Conservation (phyloP, 2,888 invertebrate genomes). For the Taphrorychus bicolor region DNA sequence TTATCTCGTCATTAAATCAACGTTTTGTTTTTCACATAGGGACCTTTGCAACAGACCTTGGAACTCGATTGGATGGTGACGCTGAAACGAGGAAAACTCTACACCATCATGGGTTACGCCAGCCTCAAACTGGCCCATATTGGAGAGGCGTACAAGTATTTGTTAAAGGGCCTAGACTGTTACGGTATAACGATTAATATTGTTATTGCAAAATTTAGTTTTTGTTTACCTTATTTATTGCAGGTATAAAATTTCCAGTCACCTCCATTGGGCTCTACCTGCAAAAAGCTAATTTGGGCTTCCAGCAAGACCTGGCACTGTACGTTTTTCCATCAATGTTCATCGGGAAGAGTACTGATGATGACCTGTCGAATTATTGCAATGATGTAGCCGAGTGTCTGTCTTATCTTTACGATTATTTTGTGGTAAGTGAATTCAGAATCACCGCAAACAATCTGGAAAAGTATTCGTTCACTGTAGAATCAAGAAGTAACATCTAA, state of each 20-base stretch:
- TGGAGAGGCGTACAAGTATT: slow-evolving; percentile 55
- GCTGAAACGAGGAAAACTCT: slow-evolving; percentile 59
- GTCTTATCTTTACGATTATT: slow-evolving; percentile 57
- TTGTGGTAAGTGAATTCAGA: slow-evolving; percentile 53
- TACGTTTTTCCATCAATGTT: slow-evolving; percentile 49
- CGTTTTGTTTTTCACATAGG: slow-evolving; percentile 25
- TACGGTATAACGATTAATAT: slow-evolving; percentile 48
- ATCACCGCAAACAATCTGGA: not conserved
- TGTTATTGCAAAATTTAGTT: not conserved
- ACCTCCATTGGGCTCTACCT: slow-evolving; percentile 47
- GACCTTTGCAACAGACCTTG: slow-evolving; percentile 45
- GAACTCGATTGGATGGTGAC: slow-evolving; percentile 56
- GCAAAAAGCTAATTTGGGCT: slow-evolving; percentile 48
- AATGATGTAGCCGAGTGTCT: slow-evolving; percentile 61
- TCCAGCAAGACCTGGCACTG: slow-evolving; percentile 54
- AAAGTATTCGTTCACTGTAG: too few species aligned
- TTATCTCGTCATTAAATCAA: not conserved
- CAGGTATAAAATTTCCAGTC: slow-evolving; percentile 57
- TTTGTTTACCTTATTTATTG: slow-evolving; percentile 7
- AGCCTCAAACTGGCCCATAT: slow-evolving; percentile 57
- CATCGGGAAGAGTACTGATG: slow-evolving; percentile 48
- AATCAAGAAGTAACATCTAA: too few species aligned
- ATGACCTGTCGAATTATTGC: slow-evolving; percentile 57
- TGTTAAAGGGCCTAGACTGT: slow-evolving; percentile 56
- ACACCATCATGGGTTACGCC: slow-evolving; percentile 59